Base-by-base conservation (phyloP, 2,888 invertebrate genomes). In the Metopia argyrocephala region DNA sequence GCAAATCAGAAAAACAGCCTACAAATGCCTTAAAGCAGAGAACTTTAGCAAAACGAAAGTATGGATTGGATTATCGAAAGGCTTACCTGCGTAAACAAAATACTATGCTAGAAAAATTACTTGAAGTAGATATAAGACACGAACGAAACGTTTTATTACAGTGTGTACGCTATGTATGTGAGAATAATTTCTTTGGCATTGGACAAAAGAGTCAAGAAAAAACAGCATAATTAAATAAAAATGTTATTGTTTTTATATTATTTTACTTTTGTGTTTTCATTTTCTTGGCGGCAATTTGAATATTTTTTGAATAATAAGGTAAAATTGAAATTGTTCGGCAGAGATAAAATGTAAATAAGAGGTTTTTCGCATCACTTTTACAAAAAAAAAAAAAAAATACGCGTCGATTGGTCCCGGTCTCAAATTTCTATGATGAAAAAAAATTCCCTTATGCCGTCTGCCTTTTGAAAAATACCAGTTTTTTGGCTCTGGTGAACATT, bases 61-160 rank as follows among this genome's bases (percentile, higher is more conserved):
- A 75, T 28, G 87, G 89, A 0, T 78, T 91, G 6, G 87, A 90
- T 57, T 90, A 87, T 54, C 85, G 85, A n/a, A 87, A 86, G 28
- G 69, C 87, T 0, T 85, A 86, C 2, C 64, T 83, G 12, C 84
- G 86, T 0, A 86, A 84, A 5, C 89, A 88, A 54, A 90, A 88
- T 52, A 94, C 94, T 15, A 91, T 95, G 83, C 90, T 96, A 65
- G 93, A 94, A 85, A 94, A 93, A 87, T 89, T 98, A 27, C 91
- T 98, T 71, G 93, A 93, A 62, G 92, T 92, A 75, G 96, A 97
- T 88, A 96, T 98, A 84, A 92, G 94, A 82, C 95, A 95, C 85
- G 98, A 98, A 90, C 92, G 97, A 68, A 98, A 97, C 90, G 92
- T 95, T 59, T 92, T 98, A 64, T 92, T 97, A 31, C 97, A 98